Evolutionary conservation across 2,797 vertebrate genomes (phyloP).

Genomic region (Gymnothorax javanicus): DNA sequence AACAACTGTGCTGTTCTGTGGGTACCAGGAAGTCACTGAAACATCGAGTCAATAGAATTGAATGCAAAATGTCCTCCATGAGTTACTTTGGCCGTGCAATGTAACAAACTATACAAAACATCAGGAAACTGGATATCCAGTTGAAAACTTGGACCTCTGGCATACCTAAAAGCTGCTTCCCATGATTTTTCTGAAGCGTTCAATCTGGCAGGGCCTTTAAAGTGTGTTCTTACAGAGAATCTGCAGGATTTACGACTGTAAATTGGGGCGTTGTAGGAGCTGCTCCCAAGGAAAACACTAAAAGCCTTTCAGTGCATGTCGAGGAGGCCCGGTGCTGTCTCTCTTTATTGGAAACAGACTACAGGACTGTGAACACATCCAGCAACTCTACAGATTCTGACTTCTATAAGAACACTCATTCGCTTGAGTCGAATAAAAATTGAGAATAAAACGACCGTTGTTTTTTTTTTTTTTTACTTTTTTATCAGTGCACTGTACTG

Average conservation of each 20-base stretch:
- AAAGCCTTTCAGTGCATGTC: not conserved
- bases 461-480: not conserved
- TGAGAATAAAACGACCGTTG: not conserved
- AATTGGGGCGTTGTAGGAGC: not conserved
- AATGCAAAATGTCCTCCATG: too few species aligned
- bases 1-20: too few species aligned
- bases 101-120: too few species aligned
- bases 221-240: not conserved
- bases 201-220: not conserved
- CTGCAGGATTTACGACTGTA: not conserved
- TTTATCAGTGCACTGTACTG: not conserved
- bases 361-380: not conserved
- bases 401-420: not conserved
- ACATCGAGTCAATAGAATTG: too few species aligned
- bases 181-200: not conserved
- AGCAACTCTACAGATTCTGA: not conserved
- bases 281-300: not conserved
- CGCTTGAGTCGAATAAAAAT: not conserved
- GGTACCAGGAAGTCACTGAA: too few species aligned
- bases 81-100: too few species aligned
- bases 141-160: too few species aligned
- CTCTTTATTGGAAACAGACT: constrained; percentile 8
- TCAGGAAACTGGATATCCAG: too few species aligned
- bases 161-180: not conserved
- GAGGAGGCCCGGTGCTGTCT: not conserved